Evolutionary conservation across 1,140 invertebrate species (phyloP), one percentile per base, ranked within the genome.

Genomic region (Drosophila cardini): DNA sequence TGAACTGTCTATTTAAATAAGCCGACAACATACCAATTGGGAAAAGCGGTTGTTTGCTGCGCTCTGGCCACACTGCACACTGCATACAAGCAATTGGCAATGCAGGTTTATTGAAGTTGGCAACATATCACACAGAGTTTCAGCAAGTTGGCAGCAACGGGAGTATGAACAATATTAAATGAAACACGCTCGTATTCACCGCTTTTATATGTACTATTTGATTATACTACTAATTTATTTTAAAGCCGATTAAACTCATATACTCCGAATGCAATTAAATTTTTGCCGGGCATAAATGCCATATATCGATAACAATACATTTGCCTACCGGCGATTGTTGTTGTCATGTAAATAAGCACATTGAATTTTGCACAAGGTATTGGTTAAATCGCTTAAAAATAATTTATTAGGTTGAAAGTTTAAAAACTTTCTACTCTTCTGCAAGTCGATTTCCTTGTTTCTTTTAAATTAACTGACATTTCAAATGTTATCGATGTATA

Each of bases 1-100:
- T 57, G 50, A 57, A 15, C 32, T 26, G 13, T 8, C 5, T 9
- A 13, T 40, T 48, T 10, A 32, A 50, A 57, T 16, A 57, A 43
- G 21, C 52, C 52, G 36, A 16, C 48, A 43, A 16, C 5, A 9
- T 36, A 9, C 15, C 32, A 38, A 34, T 34, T 64, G 48, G 71
- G 30, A 48, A 38, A 55, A 38, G 36, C 46, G 18, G n/a, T 4
- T 4, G 7, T 2, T 69, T 16, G 1, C 5, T 15, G 4, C 0
- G 1, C 16, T 13, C 55, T 60, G 63, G 64, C 60, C 46, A 68
- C 71, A 68, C 63, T 53, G 0, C 11, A 32, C 16, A 13, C 16
- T 26, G 0, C 21, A 26, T 26, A 26, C 16, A 18, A 15, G 13
- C 8, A 18, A 15, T 46, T 46, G 15, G 43, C 43, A 18, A 26